Base-by-base conservation (phyloP, 1,140 invertebrate species). In the Proctacanthus coquilletti region DNA sequence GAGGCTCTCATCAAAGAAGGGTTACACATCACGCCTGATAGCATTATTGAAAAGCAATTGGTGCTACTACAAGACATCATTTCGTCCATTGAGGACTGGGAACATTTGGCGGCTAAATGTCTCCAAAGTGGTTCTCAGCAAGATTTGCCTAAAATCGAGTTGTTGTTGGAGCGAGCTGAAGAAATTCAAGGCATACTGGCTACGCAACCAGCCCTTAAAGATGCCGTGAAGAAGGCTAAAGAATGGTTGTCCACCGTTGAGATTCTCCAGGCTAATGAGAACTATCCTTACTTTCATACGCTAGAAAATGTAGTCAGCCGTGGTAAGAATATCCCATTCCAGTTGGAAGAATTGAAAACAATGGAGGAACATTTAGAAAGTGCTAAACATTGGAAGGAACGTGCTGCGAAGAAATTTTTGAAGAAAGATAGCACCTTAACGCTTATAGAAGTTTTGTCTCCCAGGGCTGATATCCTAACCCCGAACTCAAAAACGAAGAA, bases 321-420 rank as follows among this genome's bases (percentile, higher is more conserved):
- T 46, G 87, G 83, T 0, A 62, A 74, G 33, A 72, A 71, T 25
- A 80, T 94, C 42, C 80, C 86, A 4, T 66, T 94, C 3, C 68
- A 77, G 38, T 56, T 94, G 33, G 79, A 83, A 37, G 73, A 79
- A 45, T 68, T 94, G 19, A 72, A 77, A 10, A 71, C 75, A 31
- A 66, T 95, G 18, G 76, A 85, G 45, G 72, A 72, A 0, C 80
- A 84, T 41, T 63, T 93, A 5, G 71, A 70, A 3, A 75, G 78
- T 32, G 87, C 88, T 0, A 77, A 78, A 50, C 63, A 73, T 14
- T 95, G 89, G 89, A 78, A 84, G 52, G 79, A 89, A 25, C 77
- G 79, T 43, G 87, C 88, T 1, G 75, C 79, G 1, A 69, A 77
- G 30, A 84, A 80, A 46, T 96, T 95, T 62, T 64, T 93, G 1